A percentile compares a stretch with the other conserved stretches of the same genome.
Conservation (phyloP, 2,113 vertebrate species). For the Ginglymostoma cirratum region DNA sequence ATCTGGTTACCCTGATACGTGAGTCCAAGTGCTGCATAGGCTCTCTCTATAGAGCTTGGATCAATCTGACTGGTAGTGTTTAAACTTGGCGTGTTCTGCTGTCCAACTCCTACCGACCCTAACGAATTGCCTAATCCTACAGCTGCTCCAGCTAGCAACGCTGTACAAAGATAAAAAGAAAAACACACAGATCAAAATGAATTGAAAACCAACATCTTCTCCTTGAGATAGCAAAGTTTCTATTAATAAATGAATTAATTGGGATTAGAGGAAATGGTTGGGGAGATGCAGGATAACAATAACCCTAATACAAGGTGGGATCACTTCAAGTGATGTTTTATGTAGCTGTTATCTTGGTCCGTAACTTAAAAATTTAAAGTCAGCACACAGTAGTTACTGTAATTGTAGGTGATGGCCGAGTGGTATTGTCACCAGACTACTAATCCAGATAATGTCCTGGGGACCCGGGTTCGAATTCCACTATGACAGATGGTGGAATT, state of each 20-base stretch:
- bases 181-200: neutral
- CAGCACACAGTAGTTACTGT: neutral
- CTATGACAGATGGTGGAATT: too few relatives aligned
- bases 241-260: neutral
- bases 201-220: neutral
- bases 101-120: constrained; percentile 73
- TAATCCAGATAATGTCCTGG: too few relatives aligned
- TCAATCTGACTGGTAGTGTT: constrained; percentile 91
- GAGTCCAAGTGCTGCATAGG: constrained; percentile 89
- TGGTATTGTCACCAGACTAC: too few relatives aligned
- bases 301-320: neutral
- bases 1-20: constrained; percentile 93
- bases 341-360: neutral
- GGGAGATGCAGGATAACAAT: neutral
- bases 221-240: neutral
- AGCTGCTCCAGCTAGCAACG: constrained; percentile 74
- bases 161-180: constrained; percentile 51
- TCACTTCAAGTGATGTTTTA: neutral
- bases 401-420: neutral
- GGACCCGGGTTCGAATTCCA: too few relatives aligned
- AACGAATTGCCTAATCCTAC: constrained; percentile 72
- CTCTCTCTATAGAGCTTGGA: constrained; percentile 93
- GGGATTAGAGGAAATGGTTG: neutral
- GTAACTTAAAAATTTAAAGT: neutral
- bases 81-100: constrained; percentile 70